These are phyloP conservation scores for Apodemia zela DNA, from an alignment of 2,888 invertebrate genomes.

Conservation along the genomic window DNA sequence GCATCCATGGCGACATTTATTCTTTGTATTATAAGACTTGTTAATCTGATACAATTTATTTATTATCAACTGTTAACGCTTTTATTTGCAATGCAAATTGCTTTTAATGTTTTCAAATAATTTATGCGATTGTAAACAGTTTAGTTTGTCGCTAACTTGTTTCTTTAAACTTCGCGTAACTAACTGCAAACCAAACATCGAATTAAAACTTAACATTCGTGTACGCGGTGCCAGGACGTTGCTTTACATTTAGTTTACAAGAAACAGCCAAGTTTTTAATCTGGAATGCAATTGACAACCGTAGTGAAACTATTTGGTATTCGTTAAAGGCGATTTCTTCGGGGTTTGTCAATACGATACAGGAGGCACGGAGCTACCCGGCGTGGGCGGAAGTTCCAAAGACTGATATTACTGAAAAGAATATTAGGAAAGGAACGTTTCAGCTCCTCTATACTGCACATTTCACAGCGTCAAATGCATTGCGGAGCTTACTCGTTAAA, in stretches of 20 bases:
- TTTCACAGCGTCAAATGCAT: slow-evolving; percentile 18
- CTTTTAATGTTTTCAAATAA: no score
- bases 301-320: slow-evolving; percentile 35
- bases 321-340: slow-evolving; percentile 40
- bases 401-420: slow-evolving; percentile 31
- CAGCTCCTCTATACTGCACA: slow-evolving; percentile 16
- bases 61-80: no score
- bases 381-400: slow-evolving; percentile 27
- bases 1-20: no score
- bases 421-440: slow-evolving; percentile 26
- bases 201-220: slow-evolving; percentile 13
- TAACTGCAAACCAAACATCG: neutral
- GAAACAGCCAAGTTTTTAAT: slow-evolving; percentile 26
- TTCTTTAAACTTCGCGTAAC: neutral
- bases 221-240: neutral
- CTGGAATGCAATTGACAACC: slow-evolving; percentile 30
- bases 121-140: neutral
- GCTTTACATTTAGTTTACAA: slow-evolving; percentile 23
- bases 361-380: slow-evolving; percentile 31
- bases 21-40: no score
- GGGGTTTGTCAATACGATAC: slow-evolving; percentile 38
- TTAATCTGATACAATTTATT: no score
- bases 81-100: no score
- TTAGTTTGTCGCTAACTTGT: neutral
- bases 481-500: slow-evolving; percentile 24